A percentile compares a stretch with the other conserved stretches of the same genome.
Evolutionary conservation across 2,888 invertebrate genomes (phyloP).

Genomic region (Andricus quercusramuli): DNA sequence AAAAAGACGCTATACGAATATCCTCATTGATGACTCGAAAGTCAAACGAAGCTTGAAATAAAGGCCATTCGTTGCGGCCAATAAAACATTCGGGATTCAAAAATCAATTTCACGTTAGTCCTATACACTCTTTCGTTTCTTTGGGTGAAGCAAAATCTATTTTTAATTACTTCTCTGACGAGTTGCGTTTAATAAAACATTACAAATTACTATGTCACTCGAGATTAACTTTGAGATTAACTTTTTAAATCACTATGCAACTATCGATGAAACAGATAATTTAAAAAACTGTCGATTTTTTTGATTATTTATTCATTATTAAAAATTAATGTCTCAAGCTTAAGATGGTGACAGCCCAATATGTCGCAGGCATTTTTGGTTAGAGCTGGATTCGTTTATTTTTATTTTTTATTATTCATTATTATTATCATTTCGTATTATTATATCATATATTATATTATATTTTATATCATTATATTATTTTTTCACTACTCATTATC

Average conservation of each 20-base stretch:
- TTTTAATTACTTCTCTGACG: conserved; percentile 46
- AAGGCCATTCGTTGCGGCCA: conserved; percentile 58
- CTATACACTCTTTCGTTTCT: conserved; percentile 46
- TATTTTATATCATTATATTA: no score
- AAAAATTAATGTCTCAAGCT: no score
- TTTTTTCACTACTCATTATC: no score
- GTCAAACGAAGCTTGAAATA: conserved; percentile 51
- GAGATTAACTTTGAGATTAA: no score
- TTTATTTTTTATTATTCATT: no score
- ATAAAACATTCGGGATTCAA: conserved; percentile 50
- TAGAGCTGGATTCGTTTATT: no score
- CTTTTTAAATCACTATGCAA: not conserved
- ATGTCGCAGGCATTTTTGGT: no score
- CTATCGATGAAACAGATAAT: not conserved
- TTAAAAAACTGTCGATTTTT: not conserved
- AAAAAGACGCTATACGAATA: not conserved
- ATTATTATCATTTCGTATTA: no score
- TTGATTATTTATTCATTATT: no score
- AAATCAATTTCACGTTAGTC: conserved; percentile 60
- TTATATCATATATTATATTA: no score
- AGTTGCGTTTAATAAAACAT: conserved; percentile 47
- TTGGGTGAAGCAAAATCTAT: conserved; percentile 45
- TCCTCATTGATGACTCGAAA: conserved; percentile 5
- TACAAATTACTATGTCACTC: conserved; percentile 41
- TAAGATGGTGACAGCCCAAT: no score